Percentiles rank a stretch among this genome's conserved stretches.
Conservation (phyloP, 2,888 invertebrate genomes). For the Frankliniella fusca region DNA sequence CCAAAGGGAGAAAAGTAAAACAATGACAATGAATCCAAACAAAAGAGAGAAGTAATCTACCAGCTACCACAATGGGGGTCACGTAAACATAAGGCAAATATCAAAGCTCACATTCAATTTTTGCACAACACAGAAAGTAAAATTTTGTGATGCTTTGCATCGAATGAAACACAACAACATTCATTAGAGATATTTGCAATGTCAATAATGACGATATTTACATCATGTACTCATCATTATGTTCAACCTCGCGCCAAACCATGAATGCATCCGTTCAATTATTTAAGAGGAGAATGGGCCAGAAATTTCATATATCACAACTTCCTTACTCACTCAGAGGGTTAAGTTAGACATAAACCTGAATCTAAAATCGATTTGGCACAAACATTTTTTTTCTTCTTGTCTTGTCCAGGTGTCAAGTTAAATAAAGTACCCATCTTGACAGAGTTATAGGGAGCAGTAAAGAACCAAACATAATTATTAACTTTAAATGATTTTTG, state of each 20-base stretch:
- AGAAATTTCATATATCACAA: conserved; percentile 9
- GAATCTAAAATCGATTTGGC: conserved; percentile 14
- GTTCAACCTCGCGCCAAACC: conserved; percentile 4
- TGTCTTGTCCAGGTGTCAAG: background rate
- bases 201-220: conserved; percentile 10
- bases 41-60: conserved; percentile 1
- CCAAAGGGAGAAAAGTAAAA: background rate
- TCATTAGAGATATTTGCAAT: conserved; percentile 14
- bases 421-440: background rate
- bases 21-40: background rate
- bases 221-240: conserved; percentile 7
- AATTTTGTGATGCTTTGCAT: conserved; percentile 20
- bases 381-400: background rate
- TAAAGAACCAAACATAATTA: background rate
- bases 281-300: background rate
- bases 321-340: background rate
- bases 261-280: conserved; percentile 23
- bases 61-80: background rate
- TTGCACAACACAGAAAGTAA: conserved; percentile 21
- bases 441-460: background rate
- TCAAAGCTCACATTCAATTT: conserved; percentile 3
- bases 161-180: conserved; percentile 19
- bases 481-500: background rate
- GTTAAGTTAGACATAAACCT: conserved; percentile 25
- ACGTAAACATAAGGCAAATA: conserved; percentile 11